Evolutionary conservation across 2,797 vertebrate species (phyloP), one percentile per base, ranked within the genome.

Genomic region (Oreochromis mossambicus): DNA sequence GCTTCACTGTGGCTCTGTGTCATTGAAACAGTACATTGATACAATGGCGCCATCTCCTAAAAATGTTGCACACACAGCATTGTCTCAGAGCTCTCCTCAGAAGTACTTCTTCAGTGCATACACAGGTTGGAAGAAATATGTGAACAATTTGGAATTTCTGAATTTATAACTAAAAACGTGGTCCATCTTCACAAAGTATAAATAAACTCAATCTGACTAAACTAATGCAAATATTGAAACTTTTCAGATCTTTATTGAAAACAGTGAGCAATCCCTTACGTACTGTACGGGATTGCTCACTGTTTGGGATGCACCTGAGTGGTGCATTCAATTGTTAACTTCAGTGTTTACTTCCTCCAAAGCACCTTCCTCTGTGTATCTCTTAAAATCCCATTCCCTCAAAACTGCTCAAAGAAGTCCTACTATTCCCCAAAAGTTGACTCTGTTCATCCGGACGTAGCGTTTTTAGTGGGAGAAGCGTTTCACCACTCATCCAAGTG

Each of bases 41-140:
- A 58, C 55, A 58, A 0, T 32, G 14, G 26, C 14, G 0, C 55
- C 55, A 4, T 58, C 55, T 58, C 14, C 55, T 58, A 58, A 32
- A 58, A 32, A 15, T 10, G 55, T 10, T 32, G 55, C 55, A 58
- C 26, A 0, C 10, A 0, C 26, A 32, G 55, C 55, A 58, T 58
- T 17, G 55, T 58, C 26, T 58, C 55, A 17, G 55, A 58, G 14
- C 5, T 32, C 5, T 36, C 34, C 3, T 36, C 34, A 36, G 34
- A 9, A 8, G 34, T 9, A 36, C 8, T 58, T 5, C 55, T 56
- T 58, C 55, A 58, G 55, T 3, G 0, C 55, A 58, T 6, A 58
- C 8, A 0, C 26, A 56, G 3, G 14, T 56, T 3, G 3, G 55
- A 0, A 58, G 55, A 6, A 58, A 32, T 24, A 26, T 58, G 55